These are phyloP conservation scores for Regulus satrapa DNA, from an alignment of 2,113 vertebrate genomes.

Conservation along the genomic window DNA sequence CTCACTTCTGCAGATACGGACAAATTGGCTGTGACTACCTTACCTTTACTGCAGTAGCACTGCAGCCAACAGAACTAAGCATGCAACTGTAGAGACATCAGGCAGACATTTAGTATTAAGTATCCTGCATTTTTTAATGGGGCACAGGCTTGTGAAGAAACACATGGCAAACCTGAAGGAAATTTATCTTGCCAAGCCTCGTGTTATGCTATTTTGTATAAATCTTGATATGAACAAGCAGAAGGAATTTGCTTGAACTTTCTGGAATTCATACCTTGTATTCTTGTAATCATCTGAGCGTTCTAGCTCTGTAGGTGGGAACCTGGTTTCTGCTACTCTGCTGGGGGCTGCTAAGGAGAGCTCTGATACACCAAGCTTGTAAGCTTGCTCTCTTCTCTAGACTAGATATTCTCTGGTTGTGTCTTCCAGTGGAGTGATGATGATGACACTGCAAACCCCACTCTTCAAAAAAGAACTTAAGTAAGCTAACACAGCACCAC, in stretches of 20 bases:
- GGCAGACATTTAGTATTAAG: neutral
- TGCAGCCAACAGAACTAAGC: slow-evolving; percentile 36
- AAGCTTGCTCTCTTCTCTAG: neutral
- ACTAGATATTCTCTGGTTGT: neutral
- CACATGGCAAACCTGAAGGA: slow-evolving; percentile 20
- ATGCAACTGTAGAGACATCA: neutral
- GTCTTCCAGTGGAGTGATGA: neutral
- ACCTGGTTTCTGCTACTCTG: neutral
- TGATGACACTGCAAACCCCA: neutral
- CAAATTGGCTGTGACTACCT: slow-evolving; percentile 17
- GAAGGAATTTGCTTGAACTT: slow-evolving; percentile 42
- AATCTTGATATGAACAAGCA: slow-evolving; percentile 38
- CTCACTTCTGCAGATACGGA: neutral
- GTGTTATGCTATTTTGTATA: neutral
- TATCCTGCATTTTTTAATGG: neutral
- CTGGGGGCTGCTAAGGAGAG: neutral
- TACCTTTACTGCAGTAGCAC: slow-evolving; percentile 41
- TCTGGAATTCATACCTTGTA: slow-evolving; percentile 20
- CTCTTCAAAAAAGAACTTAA: neutral
- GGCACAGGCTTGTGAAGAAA: neutral
- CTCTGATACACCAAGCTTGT: neutral
- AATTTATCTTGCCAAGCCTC: slow-evolving; percentile 3
- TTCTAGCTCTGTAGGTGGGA: neutral
- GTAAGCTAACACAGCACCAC: neutral
- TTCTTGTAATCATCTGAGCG: neutral